Percentiles rank a stretch among this genome's conserved stretches.
phyloP scores from a whole-genome alignment of 1,140 invertebrate genomes.

The Phenacoccus solenopsis region DNA sequence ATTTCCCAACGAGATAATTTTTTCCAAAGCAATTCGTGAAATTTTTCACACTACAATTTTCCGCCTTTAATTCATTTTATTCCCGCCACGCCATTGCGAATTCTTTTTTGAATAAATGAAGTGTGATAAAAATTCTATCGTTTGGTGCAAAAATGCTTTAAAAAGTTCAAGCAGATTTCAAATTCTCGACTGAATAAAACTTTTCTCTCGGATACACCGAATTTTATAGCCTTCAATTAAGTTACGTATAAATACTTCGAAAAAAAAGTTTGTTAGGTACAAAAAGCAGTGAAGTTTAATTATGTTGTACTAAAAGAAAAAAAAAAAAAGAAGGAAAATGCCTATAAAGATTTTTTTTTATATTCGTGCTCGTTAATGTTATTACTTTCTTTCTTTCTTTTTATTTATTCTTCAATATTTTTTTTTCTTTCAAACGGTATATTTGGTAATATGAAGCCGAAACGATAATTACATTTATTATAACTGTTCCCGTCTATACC shows the following conservation, averaged over 20 bases:
- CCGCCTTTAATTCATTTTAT: no score
- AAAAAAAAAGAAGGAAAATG: neutral
- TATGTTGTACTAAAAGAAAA: neutral
- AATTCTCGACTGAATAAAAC: neutral
- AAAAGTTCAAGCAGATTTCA: neutral
- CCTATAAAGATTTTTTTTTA: constrained; percentile 3
- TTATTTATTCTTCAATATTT: neutral
- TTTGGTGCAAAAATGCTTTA: neutral
- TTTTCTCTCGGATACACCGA: neutral
- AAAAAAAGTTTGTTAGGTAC: neutral
- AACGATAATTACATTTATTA: no score
- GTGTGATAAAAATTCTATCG: neutral
- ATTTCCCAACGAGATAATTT: neutral
- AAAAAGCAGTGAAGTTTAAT: neutral
- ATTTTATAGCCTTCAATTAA: constrained; percentile 3
- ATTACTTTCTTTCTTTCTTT: neutral
- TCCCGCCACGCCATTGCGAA: neutral
- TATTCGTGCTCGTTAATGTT: neutral
- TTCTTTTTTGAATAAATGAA: neutral
- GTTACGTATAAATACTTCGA: neutral
- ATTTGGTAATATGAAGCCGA: no score
- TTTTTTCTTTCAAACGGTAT: neutral
- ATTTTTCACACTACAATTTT: neutral
- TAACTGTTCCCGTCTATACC: no score
- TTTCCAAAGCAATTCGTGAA: no score